phyloP scores from a whole-genome alignment of 64 coral and sea anemone genomes.

The Stylophora pistillata region DNA sequence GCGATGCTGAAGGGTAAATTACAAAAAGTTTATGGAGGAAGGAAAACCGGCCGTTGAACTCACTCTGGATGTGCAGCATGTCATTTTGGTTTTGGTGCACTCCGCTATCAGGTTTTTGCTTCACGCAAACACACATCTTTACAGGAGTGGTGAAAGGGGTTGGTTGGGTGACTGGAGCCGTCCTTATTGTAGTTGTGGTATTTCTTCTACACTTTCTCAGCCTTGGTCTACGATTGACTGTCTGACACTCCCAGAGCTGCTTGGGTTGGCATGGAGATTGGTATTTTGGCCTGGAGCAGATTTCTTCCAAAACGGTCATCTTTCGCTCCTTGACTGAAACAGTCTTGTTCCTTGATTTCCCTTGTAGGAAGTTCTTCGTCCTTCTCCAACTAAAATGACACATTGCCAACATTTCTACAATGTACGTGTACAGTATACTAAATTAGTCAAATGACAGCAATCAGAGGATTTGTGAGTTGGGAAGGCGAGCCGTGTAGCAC shows the following conservation, averaged over 20 bases:
- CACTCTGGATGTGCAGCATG: neutral
- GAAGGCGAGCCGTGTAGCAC: no score
- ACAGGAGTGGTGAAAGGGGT: neutral
- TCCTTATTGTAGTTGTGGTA: neutral
- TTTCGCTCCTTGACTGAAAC: neutral
- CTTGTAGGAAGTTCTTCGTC: slow-evolving; percentile 31
- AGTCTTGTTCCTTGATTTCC: slow-evolving; percentile 28
- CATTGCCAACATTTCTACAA: slow-evolving; percentile 41
- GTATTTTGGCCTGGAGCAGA: slow-evolving; percentile 49
- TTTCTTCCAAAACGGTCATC: slow-evolving; percentile 10
- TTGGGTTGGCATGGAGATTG: slow-evolving; percentile 51
- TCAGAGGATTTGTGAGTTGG: neutral
- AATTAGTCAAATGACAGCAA: neutral
- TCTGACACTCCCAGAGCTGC: slow-evolving; percentile 76
- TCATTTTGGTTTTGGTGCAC: neutral
- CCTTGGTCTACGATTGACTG: slow-evolving; percentile 40
- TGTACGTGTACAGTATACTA: neutral
- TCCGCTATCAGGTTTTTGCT: slow-evolving; percentile 9
- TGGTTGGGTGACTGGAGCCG: neutral
- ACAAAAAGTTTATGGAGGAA: no score
- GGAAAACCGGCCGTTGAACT: neutral
- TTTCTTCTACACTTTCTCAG: slow-evolving; percentile 81
- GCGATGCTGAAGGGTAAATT: no score
- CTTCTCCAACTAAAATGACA: slow-evolving; percentile 47
- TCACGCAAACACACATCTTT: slow-evolving; percentile 79